phyloP scores from a whole-genome alignment of 1,140 invertebrate genomes.

The Tribolium castaneum region DNA sequence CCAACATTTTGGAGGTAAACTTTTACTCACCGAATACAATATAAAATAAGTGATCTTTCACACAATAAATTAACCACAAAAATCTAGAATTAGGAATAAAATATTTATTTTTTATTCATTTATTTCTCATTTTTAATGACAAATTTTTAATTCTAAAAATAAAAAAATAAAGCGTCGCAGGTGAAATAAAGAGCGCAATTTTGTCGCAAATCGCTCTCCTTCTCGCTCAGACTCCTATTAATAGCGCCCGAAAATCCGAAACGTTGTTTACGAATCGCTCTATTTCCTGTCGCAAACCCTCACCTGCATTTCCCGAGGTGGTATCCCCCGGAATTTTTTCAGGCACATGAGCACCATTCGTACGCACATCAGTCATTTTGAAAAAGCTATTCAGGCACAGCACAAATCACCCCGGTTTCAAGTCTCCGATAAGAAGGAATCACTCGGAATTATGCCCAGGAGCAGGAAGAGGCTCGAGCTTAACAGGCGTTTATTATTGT shows the following conservation, averaged over 20 bases:
- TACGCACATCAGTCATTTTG: conserved; percentile 45
- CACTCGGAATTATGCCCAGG: conserved; percentile 17
- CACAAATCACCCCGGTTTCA: conserved; percentile 13
- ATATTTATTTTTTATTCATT: too few relatives aligned
- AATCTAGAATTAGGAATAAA: too few relatives aligned
- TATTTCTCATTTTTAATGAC: too few relatives aligned
- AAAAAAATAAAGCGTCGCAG: neutral
- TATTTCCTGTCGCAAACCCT: neutral
- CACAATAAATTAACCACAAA: too few relatives aligned
- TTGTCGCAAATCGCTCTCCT: neutral
- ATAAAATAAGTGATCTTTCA: neutral
- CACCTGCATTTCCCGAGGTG: conserved; percentile 28
- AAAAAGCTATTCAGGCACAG: neutral
- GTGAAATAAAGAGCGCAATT: neutral
- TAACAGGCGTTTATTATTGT: conserved; percentile 44
- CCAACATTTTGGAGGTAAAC: conserved; percentile 31
- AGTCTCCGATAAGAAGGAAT: neutral
- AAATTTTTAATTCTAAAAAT: neutral
- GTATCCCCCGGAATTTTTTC: conserved; percentile 38
- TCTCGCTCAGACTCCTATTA: neutral
- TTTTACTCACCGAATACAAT: neutral
- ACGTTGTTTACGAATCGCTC: too few relatives aligned
- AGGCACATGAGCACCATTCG: conserved; percentile 38
- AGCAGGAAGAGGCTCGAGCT: conserved; percentile 18
- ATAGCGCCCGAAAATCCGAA: neutral